Evolutionary conservation across 1,140 invertebrate species (phyloP), one percentile per base, ranked within the genome.

Genomic region (Drosophila biarmipes): DNA sequence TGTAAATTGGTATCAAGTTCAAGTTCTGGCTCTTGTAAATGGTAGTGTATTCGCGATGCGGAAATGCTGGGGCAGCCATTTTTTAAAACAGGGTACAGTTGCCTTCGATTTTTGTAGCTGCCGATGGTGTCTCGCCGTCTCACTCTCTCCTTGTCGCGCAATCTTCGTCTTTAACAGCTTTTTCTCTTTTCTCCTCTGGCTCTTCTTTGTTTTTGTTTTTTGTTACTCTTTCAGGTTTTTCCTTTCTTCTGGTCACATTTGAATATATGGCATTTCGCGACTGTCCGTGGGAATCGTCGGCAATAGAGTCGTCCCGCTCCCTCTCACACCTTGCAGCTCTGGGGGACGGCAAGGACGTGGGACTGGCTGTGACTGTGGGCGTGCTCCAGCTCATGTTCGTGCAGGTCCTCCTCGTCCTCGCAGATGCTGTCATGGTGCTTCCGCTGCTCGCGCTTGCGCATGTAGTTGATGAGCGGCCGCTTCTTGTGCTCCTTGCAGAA

Each of bases 401-500:
- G 86, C 35, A 64, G 58, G 48, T 93, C 93, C 58, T 94, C 93
- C 38, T 93, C 93, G 61, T 94, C 94, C 63, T 94, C 93, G 55
- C 92, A 92, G 45, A 94, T 94, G 51, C 93, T 93, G 15, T 92
- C 90, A 56, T 93, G 93, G 29, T 93, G 92, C 66, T 93, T 93
- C 6, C 92, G 92, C 15, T 92, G 91, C 24, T 92, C 91, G 64
- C 94, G 93, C 67, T 91, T 92, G 21, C 93, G 92, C 73, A 94
- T 93, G 78, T 94, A 95, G 52, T 91, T 92, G 2, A 93, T 92
- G 0, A 94, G 76, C 4, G 90, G 92, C 45, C 94, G 91, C 61
- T 93, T 92, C 89, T 94, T 94, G 51, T 92, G 93, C 58, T 94
- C 94, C 52, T 93, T 93, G 74, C 94, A 94, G 35, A 94, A 92